Evolutionary conservation across 2,888 invertebrate species (phyloP).

Genomic region (Gasteruption jaculator): DNA sequence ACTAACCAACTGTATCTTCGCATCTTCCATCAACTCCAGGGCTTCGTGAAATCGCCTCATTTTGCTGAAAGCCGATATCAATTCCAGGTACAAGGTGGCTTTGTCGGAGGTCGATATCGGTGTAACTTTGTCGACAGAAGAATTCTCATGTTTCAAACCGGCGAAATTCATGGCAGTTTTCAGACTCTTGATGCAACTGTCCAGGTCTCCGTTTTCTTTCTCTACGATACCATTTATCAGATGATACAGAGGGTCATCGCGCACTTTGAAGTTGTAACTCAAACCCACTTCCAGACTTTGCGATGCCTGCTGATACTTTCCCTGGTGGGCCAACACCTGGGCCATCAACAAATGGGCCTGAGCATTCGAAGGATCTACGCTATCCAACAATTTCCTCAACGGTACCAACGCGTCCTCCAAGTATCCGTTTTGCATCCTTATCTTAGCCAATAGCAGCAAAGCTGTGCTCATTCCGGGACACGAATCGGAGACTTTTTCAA

Average conservation of each 20-base stretch:
- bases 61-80: slow-evolving; percentile 72
- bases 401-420: slow-evolving; percentile 66
- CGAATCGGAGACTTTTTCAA: slow-evolving; percentile 69
- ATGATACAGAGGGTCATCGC: slow-evolving; percentile 89
- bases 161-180: slow-evolving; percentile 69
- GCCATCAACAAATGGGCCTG: slow-evolving; percentile 84
- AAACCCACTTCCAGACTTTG: slow-evolving; percentile 85
- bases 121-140: slow-evolving; percentile 32
- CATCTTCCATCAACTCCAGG: slow-evolving; percentile 72
- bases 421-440: slow-evolving; percentile 78
- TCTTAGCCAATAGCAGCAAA: slow-evolving; percentile 69
- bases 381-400: slow-evolving; percentile 69
- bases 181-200: slow-evolving; percentile 72
- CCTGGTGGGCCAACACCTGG: slow-evolving; percentile 73
- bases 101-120: slow-evolving; percentile 61
- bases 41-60: slow-evolving; percentile 76
- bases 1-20: slow-evolving; percentile 66
- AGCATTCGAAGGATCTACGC: slow-evolving; percentile 72
- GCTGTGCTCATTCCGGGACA: slow-evolving; percentile 76
- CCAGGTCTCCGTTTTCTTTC: slow-evolving; percentile 67
- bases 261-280: slow-evolving; percentile 87
- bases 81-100: slow-evolving; percentile 81
- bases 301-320: slow-evolving; percentile 70
- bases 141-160: slow-evolving; percentile 51
- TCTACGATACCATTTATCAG: slow-evolving; percentile 79